These are phyloP conservation scores for Dendrolimus houi DNA, from an alignment of 2,888 invertebrate genomes.

Conservation along the genomic window DNA sequence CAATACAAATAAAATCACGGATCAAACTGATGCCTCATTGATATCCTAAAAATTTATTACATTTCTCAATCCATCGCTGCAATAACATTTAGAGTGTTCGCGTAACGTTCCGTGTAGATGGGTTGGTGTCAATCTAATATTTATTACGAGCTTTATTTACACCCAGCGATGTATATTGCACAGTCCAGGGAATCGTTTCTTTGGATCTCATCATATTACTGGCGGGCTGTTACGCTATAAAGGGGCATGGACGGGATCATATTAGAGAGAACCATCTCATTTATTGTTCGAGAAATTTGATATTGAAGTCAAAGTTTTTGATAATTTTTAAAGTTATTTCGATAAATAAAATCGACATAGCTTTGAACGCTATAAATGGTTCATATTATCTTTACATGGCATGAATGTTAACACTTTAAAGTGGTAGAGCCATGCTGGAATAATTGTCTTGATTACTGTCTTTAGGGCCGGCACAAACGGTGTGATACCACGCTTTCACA, in stretches of 20 bases:
- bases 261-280: conserved; percentile 8
- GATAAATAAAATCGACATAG: too few relatives aligned
- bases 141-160: conserved; percentile 39
- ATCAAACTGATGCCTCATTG: background rate
- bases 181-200: conserved; percentile 37
- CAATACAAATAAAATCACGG: background rate
- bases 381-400: too few relatives aligned
- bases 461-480: too few relatives aligned
- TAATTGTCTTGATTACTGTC: too few relatives aligned
- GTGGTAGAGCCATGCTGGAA: too few relatives aligned
- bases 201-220: conserved; percentile 35
- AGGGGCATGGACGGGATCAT: conserved; percentile 29
- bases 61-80: conserved; percentile 3
- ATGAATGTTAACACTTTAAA: too few relatives aligned
- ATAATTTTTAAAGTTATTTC: too few relatives aligned
- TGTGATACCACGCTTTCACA: too few relatives aligned
- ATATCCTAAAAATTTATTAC: background rate
- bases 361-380: too few relatives aligned
- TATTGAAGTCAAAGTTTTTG: too few relatives aligned
- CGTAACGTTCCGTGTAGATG: conserved; percentile 46
- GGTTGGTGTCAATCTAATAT: conserved; percentile 51
- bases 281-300: too few relatives aligned
- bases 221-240: conserved; percentile 16
- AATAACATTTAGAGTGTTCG: conserved; percentile 33
- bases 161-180: conserved; percentile 42